Evolutionary conservation across 2,113 vertebrate genomes (phyloP), one percentile per base, ranked within the genome.

Genomic region (Halcyon malimbica): DNA sequence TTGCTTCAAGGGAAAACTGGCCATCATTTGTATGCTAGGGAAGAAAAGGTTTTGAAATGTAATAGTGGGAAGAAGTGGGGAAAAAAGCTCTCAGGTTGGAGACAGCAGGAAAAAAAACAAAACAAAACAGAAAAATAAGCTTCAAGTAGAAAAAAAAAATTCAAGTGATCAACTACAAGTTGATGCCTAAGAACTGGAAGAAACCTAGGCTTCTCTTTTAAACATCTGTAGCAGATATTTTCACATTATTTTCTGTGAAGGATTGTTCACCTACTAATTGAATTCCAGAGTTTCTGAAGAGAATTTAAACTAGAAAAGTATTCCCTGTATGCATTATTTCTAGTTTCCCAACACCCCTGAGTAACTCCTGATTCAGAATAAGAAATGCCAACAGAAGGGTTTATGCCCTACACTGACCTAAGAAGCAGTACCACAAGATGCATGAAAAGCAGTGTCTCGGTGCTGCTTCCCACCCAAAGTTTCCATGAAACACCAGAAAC

Each of bases 361-460:
- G 25, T 6, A 83, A 57, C 50, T 77, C 50, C 48, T 4, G 7
- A 50, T 68, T 29, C 48, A 50, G 57, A 81, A 76, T 6, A 16
- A 77, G 59, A 81, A 77, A 48, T 0, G 1, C 25, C 75, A 86
- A 21, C 1, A 1, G 48, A 56, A 64, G 28, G 48, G 29, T 33
- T 69, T 59, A 41, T 29, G 50, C 71, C 64, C 67, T 15, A 26
- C 4, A 2, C 37, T 8, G 7, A 54, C 56, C 17, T 4, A 73
- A 28, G 78, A 46, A 83, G 62, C 62, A 75, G 53, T 46, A 87
- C 4, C 21, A 73, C 20, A n/a, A 89, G 57, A 15, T 2, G 1
- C 20, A 41, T 1, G 2, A 53, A 37, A 83, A 78, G 63, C 33
- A 24, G 41, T 0, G 3, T 19, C 54, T 59, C 57, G 1, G 0